Evolutionary conservation across 2,113 vertebrate species (phyloP).

Genomic region (Rhinichthys klamathensis): DNA sequence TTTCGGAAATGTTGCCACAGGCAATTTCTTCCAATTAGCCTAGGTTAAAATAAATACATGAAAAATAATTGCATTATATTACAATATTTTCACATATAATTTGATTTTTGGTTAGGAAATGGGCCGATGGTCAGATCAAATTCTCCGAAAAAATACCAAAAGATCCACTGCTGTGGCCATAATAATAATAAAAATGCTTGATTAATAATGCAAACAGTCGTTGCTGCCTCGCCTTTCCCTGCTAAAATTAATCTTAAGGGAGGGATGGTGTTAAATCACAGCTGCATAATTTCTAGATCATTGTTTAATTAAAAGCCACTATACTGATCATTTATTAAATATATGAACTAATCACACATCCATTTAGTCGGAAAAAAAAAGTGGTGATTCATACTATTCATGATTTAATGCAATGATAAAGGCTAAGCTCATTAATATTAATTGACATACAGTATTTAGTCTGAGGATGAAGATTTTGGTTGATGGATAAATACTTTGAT

Average conservation of each 20-base stretch:
- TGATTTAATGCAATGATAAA: background rate
- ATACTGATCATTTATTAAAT: background rate
- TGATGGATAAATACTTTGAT: background rate
- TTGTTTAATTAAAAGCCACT: slow-evolving; percentile 3
- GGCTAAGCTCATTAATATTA: background rate
- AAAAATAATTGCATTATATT: too few relatives aligned
- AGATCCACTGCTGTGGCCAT: background rate
- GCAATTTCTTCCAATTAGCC: too few relatives aligned
- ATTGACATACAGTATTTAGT: background rate
- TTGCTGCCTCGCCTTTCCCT: background rate
- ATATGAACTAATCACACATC: background rate
- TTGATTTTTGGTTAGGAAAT: background rate
- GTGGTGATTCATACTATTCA: background rate
- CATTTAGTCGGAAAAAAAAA: background rate
- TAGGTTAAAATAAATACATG: too few relatives aligned
- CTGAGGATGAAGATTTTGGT: background rate
- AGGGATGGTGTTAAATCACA: background rate
- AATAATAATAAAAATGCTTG: background rate
- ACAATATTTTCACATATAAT: background rate
- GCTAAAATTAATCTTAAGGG: background rate
- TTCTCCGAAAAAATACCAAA: background rate
- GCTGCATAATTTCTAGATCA: background rate
- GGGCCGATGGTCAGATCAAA: background rate
- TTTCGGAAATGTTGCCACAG: too few relatives aligned
- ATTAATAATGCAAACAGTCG: background rate